A percentile compares a stretch with the other conserved stretches of the same genome.
Conservation (phyloP, 2,113 vertebrate genomes). For the Chlamydotis undulata region DNA sequence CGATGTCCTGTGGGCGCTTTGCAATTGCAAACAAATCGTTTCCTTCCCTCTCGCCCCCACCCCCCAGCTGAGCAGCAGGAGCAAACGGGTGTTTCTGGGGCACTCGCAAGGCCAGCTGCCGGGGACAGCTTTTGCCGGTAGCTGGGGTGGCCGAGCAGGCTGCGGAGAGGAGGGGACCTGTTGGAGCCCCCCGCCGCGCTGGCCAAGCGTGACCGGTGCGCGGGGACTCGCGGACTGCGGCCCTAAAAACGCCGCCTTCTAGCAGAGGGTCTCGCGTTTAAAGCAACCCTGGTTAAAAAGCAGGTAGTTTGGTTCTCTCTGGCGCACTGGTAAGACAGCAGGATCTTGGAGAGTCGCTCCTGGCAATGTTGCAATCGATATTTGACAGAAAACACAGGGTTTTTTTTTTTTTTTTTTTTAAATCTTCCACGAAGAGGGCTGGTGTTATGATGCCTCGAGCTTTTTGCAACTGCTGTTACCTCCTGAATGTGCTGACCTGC, state of each 20-base stretch:
- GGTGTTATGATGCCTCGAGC: background rate
- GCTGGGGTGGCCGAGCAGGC: background rate
- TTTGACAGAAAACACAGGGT: background rate
- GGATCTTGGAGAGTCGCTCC: background rate
- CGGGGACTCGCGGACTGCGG: background rate
- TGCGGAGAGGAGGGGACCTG: background rate
- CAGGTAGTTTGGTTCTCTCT: background rate
- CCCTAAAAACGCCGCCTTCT: background rate
- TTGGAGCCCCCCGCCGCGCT: background rate
- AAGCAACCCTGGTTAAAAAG: background rate
- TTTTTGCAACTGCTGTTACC: background rate
- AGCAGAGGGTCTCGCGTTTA: background rate
- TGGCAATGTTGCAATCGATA: background rate
- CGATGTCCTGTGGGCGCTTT: background rate
- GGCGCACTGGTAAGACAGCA: background rate
- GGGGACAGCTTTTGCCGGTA: background rate
- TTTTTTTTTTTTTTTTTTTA: too few relatives aligned
- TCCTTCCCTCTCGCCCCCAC: background rate
- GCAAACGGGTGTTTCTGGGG: background rate
- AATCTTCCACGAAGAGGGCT: background rate
- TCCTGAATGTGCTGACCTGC: slow-evolving; percentile 33
- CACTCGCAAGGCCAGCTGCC: background rate
- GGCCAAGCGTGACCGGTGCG: background rate
- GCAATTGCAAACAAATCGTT: background rate
- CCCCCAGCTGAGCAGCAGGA: background rate